Evolutionary conservation across 2,888 invertebrate species (phyloP).

Genomic region (Drosophila diplacantha): DNA sequence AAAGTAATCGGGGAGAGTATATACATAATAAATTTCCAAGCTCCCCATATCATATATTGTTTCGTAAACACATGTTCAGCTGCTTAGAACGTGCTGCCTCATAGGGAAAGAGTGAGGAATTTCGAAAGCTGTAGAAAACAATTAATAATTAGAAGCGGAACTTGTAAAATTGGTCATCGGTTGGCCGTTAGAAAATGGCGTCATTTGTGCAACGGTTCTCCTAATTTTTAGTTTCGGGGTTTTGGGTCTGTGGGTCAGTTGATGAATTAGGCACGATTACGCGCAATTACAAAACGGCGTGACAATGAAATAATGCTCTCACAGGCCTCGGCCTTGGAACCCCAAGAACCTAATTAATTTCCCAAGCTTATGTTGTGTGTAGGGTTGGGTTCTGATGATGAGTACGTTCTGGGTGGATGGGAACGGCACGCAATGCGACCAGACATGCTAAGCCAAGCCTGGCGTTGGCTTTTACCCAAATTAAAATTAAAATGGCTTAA

Average conservation of each 20-base stretch:
- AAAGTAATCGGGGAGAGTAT: slow-evolving; percentile 28
- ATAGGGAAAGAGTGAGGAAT: slow-evolving; percentile 28
- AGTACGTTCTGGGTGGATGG: slow-evolving; percentile 32
- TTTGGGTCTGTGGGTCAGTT: slow-evolving; percentile 63
- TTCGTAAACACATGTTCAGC: slow-evolving; percentile 28
- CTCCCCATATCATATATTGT: neutral
- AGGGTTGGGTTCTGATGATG: slow-evolving; percentile 9
- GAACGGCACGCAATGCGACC: slow-evolving; percentile 54
- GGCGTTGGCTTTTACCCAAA: slow-evolving; percentile 59
- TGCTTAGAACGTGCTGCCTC: slow-evolving; percentile 38
- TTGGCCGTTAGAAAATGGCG: slow-evolving; percentile 23
- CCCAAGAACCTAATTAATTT: slow-evolving; percentile 38
- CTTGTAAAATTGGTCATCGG: slow-evolving; percentile 21
- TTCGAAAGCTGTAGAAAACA: slow-evolving; percentile 10
- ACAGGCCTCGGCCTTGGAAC: slow-evolving; percentile 7
- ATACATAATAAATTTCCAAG: slow-evolving; percentile 5
- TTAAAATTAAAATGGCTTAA: slow-evolving; percentile 51
- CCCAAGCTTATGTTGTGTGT: slow-evolving; percentile 26
- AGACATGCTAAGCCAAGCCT: slow-evolving; percentile 42
- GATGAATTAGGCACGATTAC: slow-evolving; percentile 60
- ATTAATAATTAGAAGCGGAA: slow-evolving; percentile 20
- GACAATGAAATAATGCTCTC: slow-evolving; percentile 48
- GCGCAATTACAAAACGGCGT: slow-evolving; percentile 53
- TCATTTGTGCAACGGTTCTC: slow-evolving; percentile 16
- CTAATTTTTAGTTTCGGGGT: neutral